Conservation (phyloP, 2,113 vertebrate species). For the Istiophorus platypterus region DNA sequence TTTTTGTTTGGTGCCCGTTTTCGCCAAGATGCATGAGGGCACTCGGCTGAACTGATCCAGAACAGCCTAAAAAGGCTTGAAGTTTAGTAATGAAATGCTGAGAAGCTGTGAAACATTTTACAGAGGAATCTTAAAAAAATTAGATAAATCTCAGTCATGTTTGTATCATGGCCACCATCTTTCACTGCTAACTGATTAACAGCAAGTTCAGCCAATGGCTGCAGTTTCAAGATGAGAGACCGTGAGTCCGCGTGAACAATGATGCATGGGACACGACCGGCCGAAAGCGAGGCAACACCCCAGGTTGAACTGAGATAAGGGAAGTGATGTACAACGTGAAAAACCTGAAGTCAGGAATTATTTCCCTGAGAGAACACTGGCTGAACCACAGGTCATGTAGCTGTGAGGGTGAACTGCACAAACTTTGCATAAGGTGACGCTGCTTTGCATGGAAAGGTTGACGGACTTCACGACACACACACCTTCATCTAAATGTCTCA, state of each 20-base stretch:
- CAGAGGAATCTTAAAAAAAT: background rate
- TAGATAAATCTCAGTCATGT: background rate
- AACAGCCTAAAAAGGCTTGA: background rate
- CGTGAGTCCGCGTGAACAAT: background rate
- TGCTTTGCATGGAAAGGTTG: background rate
- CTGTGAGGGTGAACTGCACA: background rate
- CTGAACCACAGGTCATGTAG: background rate
- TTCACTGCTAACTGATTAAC: background rate
- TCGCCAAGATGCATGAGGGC: too few relatives aligned
- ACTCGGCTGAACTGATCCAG: too few relatives aligned
- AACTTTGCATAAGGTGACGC: background rate
- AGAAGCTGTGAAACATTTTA: background rate
- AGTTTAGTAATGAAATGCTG: background rate
- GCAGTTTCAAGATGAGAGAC: slow-evolving; percentile 3
- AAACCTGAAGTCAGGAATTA: background rate
- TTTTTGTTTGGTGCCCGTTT: too few relatives aligned
- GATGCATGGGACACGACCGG: background rate
- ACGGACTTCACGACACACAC: background rate
- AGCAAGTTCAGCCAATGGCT: slow-evolving; percentile 3
- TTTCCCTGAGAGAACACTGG: background rate
- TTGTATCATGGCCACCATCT: background rate
- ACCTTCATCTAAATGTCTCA: background rate
- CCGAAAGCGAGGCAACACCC: slow-evolving; percentile 7
- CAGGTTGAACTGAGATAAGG: background rate
- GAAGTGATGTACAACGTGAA: slow-evolving; percentile 1